Evolutionary conservation across 1,140 invertebrate species (phyloP), one percentile per base, ranked within the genome.

Genomic region (Hypothenemus hampei): DNA sequence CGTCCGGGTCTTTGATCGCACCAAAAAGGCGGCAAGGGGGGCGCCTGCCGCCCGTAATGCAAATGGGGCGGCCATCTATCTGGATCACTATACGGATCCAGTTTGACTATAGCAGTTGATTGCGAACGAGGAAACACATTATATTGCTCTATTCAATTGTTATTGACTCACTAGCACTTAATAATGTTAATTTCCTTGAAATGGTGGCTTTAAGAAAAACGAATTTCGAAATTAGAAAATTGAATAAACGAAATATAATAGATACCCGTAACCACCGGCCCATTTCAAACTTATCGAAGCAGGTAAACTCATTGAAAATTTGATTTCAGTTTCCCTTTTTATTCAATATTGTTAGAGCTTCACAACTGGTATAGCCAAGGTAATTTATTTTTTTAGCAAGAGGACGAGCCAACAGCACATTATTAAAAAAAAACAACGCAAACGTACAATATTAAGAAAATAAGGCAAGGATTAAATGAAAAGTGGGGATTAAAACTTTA

Each of bases 61-160:
- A 41, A 44, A 26, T 55, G 51, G 24, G 56, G 61, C 26, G 65
- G 65, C 66, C 67, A 68, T 62, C 67, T 65, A 47, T 59, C 61
- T 41, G 61, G 59, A 50, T 61, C 61, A 47, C 62, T 66, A 64
- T 69, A 70, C 44, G 69, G 68, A 70, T 71, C 69, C 69, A 71
- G 69, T 62, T 57, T 56, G 53, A 36, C 33, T 54, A 53, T 29
- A 40, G 29, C 4, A 13, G n/a, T 47, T 35, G 31, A 47, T 35
- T 7, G 41, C n/a, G n/a, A n/a, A n/a, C n/a, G n/a, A n/a, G n/a
- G n/a, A n/a, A n/a, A n/a, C n/a, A n/a, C n/a, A n/a, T n/a, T n/a
- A n/a, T n/a, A n/a, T n/a, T n/a, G n/a, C n/a, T n/a, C n/a, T n/a
- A n/a, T n/a, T n/a, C n/a, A n/a, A n/a, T n/a, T n/a, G n/a, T n/a